Percentiles rank a stretch among this genome's conserved stretches.
Conservation (phyloP, 1,140 invertebrate species). For the Uloborus diversus region DNA sequence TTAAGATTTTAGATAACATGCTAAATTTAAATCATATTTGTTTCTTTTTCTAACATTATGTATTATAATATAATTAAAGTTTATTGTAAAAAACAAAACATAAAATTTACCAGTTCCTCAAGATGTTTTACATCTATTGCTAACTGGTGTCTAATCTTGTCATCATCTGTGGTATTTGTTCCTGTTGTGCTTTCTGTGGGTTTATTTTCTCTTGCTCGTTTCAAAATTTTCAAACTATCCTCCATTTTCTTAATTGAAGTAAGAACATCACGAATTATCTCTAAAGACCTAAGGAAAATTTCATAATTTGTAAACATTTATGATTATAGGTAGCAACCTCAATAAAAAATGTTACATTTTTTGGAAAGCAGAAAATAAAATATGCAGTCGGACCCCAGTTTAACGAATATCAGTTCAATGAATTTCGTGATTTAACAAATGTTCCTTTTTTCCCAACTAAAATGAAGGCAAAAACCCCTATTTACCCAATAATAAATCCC, state of each 20-base stretch:
- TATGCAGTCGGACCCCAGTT: too few species aligned
- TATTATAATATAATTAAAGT: too few species aligned
- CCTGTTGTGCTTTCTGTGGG: conserved; percentile 61
- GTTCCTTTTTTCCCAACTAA: too few species aligned
- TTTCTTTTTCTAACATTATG: not conserved
- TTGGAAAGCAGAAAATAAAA: too few species aligned
- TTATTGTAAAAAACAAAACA: not conserved
- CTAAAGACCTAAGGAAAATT: conserved; percentile 75
- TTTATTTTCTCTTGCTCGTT: conserved; percentile 82
- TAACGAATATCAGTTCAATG: too few species aligned
- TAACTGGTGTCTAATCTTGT: conserved; percentile 91
- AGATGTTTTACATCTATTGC: conserved; percentile 80
- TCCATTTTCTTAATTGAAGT: conserved; percentile 94
- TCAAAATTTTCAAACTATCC: conserved; percentile 86
- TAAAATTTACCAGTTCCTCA: conserved; percentile 64
- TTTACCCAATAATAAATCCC: too few species aligned
- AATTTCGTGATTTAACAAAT: too few species aligned
- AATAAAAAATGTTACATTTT: too few species aligned
- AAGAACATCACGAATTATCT: conserved; percentile 84
- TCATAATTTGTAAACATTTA: too few species aligned
- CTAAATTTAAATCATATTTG: not conserved
- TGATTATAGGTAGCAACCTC: too few species aligned
- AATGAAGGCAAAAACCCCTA: too few species aligned
- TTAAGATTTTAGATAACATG: not conserved
- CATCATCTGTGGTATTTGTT: conserved; percentile 80